phyloP scores from a whole-genome alignment of 1,140 invertebrate species.

The Zaprionus nigranus region DNA sequence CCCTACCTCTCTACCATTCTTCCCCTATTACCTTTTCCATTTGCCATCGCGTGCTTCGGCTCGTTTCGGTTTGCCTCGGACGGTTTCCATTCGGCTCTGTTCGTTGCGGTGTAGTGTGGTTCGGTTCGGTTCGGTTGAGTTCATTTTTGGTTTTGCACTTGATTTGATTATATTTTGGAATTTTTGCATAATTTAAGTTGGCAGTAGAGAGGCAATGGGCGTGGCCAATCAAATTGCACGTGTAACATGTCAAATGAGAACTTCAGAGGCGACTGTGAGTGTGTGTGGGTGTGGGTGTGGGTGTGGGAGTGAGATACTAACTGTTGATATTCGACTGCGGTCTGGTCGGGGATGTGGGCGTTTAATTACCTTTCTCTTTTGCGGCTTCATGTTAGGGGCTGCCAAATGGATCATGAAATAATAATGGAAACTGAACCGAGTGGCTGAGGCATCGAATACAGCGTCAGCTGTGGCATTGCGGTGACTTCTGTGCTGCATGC shows the following conservation, averaged over 20 bases:
- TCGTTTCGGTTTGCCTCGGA: not conserved
- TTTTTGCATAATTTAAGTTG: conserved; percentile 13
- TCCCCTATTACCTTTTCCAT: not conserved
- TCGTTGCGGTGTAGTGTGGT: not conserved
- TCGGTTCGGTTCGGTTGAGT: conserved; percentile 8
- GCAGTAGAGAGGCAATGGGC: not conserved
- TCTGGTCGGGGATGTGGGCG: not conserved
- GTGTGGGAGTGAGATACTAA: conserved; percentile 4
- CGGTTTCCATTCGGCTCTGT: not conserved
- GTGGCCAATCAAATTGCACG: conserved; percentile 3
- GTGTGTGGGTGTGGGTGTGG: not conserved
- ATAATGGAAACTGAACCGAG: conserved; percentile 15
- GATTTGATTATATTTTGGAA: conserved; percentile 33
- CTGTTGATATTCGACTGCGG: conserved; percentile 47
- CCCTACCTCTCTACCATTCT: not conserved
- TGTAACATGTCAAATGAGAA: not conserved
- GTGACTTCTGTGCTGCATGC: not conserved
- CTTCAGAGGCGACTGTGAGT: not conserved
- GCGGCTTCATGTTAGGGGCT: conserved; percentile 46
- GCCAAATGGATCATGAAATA: conserved; percentile 52
- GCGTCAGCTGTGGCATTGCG: conserved; percentile 8
- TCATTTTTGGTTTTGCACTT: conserved; percentile 30
- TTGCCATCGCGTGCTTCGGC: not conserved
- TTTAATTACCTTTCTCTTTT: conserved; percentile 47
- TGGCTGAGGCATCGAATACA: too few species aligned